These are phyloP conservation scores for Tauraco hartlaubi DNA, from an alignment of 2,797 vertebrate species.

Conservation along the genomic window DNA sequence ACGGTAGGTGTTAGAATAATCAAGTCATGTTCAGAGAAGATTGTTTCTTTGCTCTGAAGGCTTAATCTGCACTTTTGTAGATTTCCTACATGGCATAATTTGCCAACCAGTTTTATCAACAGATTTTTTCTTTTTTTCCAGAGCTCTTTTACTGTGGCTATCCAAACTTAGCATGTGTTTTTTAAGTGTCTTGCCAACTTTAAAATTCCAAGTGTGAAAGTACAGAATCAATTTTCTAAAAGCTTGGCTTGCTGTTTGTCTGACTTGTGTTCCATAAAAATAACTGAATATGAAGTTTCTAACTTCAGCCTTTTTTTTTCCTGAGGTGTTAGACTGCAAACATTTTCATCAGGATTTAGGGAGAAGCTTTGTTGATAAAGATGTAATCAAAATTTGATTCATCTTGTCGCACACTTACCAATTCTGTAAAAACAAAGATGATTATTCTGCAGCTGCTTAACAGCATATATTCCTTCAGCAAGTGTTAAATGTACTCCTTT, in stretches of 20 bases:
- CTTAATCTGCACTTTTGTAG: background rate
- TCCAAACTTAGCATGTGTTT: constrained; percentile 45
- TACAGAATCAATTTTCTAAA: constrained; percentile 23
- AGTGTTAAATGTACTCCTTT: background rate
- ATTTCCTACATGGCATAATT: background rate
- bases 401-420: background rate
- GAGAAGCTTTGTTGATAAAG: background rate
- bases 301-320: background rate
- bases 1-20: background rate
- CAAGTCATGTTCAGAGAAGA: background rate
- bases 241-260: constrained; percentile 33
- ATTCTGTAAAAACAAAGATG: background rate
- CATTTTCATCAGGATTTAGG: background rate
- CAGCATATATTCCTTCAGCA: background rate
- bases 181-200: constrained; percentile 21
- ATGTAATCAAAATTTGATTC: background rate
- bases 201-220: constrained; percentile 42
- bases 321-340: background rate
- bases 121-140: background rate
- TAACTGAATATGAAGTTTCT: constrained; percentile 22
- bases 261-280: constrained; percentile 39
- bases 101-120: constrained; percentile 17
- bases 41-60: background rate
- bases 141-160: background rate
- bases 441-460: background rate